Percentiles rank a stretch among this genome's conserved stretches.
Conservation (phyloP, 2,113 vertebrate species). For the Solea solea region DNA sequence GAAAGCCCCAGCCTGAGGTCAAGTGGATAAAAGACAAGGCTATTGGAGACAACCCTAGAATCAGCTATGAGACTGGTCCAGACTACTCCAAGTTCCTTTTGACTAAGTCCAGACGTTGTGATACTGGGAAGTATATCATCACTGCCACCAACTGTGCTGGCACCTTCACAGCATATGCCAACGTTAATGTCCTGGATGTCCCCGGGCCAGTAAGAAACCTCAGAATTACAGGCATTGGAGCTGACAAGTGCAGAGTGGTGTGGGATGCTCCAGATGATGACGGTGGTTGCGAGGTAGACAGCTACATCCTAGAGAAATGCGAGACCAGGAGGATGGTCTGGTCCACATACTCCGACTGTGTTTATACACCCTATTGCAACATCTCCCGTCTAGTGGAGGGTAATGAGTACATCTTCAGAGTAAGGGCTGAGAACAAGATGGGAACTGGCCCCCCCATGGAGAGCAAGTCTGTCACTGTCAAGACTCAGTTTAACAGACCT, state of each 20-base stretch:
- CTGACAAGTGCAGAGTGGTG: slow-evolving; percentile 90
- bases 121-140: slow-evolving; percentile 93
- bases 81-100: slow-evolving; percentile 92
- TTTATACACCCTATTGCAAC: slow-evolving; percentile 87
- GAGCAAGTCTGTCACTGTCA: slow-evolving; percentile 91
- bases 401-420: slow-evolving; percentile 98
- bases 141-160: slow-evolving; percentile 94
- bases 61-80: slow-evolving; percentile 89
- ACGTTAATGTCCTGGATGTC: slow-evolving; percentile 92
- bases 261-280: slow-evolving; percentile 97
- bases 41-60: slow-evolving; percentile 90
- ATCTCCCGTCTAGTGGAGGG: slow-evolving; percentile 94
- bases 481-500: slow-evolving; percentile 92
- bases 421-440: slow-evolving; percentile 98
- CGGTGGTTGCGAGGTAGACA: slow-evolving; percentile 97
- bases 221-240: slow-evolving; percentile 89
- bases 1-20: slow-evolving; percentile 95
- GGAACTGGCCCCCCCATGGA: slow-evolving; percentile 94
- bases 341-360: slow-evolving; percentile 91
- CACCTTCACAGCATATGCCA: slow-evolving; percentile 92
- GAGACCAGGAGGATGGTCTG: slow-evolving; percentile 99
- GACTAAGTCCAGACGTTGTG: slow-evolving; percentile 89
- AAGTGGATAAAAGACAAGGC: slow-evolving; percentile 94
- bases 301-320: slow-evolving; percentile 98
- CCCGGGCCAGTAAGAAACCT: slow-evolving; percentile 93